A percentile compares a stretch with the other conserved stretches of the same genome.
phyloP scores from a whole-genome alignment of 2,797 vertebrate genomes.

The Betta splendens region DNA sequence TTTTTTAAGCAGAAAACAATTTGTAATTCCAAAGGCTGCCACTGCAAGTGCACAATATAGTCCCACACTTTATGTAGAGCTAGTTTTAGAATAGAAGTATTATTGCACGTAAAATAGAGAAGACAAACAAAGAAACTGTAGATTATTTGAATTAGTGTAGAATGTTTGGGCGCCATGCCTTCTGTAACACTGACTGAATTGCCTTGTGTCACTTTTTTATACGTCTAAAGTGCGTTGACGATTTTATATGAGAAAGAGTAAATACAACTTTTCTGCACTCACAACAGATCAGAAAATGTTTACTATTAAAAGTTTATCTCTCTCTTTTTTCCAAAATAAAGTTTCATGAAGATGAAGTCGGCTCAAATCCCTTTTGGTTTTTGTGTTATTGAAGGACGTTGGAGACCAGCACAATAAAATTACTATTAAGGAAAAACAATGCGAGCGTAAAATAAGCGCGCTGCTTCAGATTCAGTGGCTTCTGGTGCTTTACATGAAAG shows the following conservation, averaged over 20 bases:
- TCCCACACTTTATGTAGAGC: conserved; percentile 80
- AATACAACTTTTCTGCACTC: conserved; percentile 80
- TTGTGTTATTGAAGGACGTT: not conserved
- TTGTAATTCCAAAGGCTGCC: conserved; percentile 83
- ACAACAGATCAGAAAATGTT: conserved; percentile 75
- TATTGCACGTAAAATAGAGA: conserved; percentile 83
- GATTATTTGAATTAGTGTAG: conserved; percentile 81
- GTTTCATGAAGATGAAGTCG: conserved; percentile 64
- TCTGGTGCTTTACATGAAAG: conserved; percentile 36
- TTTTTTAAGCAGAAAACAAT: conserved; percentile 69
- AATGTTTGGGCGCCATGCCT: conserved; percentile 83
- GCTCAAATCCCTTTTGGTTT: conserved; percentile 37
- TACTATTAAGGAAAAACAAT: not conserved
- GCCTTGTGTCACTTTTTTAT: conserved; percentile 87
- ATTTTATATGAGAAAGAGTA: conserved; percentile 80
- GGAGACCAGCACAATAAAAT: not conserved
- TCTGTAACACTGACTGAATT: conserved; percentile 82
- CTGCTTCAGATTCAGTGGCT: conserved; percentile 13
- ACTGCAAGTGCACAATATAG: conserved; percentile 83
- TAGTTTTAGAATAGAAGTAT: conserved; percentile 81
- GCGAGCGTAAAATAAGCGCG: conserved; percentile 12
- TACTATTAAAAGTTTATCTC: conserved; percentile 82
- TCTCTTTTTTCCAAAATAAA: conserved; percentile 84
- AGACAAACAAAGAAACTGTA: conserved; percentile 73
- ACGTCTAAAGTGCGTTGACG: conserved; percentile 77